Conservation (phyloP, 2,797 vertebrate species). For the Semotilus atromaculatus region DNA sequence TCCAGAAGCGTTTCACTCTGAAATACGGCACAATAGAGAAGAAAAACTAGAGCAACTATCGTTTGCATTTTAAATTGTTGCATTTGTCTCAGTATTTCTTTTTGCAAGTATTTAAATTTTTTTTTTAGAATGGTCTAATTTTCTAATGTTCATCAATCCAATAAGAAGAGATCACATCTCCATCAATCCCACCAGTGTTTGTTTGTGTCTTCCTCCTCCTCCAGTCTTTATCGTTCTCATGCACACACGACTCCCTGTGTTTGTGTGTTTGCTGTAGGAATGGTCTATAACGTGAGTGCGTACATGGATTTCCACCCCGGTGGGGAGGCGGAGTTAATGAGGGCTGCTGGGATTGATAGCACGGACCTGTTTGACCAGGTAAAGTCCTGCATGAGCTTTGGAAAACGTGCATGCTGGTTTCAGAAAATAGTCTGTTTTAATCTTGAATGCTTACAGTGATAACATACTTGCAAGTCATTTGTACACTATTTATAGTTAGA, state of each 20-base stretch:
- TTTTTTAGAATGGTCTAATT: too few relatives aligned
- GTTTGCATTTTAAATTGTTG: too few relatives aligned
- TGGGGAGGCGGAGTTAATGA: constrained; percentile 94
- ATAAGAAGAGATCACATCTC: background rate
- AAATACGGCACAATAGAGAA: too few relatives aligned
- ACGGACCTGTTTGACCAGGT: constrained; percentile 98
- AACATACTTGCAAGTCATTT: background rate
- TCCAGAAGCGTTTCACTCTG: too few relatives aligned
- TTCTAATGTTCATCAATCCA: background rate
- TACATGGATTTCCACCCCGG: constrained; percentile 99
- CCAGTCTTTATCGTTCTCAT: too few relatives aligned
- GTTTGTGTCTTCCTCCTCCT: too few relatives aligned
- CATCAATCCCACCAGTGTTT: too few relatives aligned
- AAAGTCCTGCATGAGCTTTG: constrained; percentile 18
- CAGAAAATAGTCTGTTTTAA: constrained; percentile 2
- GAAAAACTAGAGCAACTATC: too few relatives aligned
- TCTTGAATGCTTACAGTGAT: background rate
- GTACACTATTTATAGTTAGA: background rate
- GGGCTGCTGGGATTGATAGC: constrained; percentile 90
- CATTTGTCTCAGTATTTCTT: too few relatives aligned
- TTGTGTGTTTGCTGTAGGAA: constrained; percentile 74
- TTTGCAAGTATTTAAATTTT: too few relatives aligned
- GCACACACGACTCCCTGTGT: constrained; percentile 9
- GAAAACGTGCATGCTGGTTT: background rate
- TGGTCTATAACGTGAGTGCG: constrained; percentile 93